These are phyloP conservation scores for Lottia gigantea DNA, from an alignment of 2,888 invertebrate species.

Conservation along the genomic window DNA sequence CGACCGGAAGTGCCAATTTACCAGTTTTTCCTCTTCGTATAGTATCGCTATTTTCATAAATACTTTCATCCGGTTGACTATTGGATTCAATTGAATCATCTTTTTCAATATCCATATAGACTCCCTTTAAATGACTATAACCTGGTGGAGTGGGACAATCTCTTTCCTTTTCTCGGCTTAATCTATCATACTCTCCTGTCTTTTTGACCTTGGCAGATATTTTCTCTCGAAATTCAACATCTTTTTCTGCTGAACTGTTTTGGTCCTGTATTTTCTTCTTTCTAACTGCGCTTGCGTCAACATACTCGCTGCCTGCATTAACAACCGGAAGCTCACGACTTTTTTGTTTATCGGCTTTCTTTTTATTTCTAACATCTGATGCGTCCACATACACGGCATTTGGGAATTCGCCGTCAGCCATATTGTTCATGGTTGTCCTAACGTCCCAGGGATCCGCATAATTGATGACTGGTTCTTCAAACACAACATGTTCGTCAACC, in stretches of 20 bases:
- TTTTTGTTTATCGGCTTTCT: neutral
- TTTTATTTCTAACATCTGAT: neutral
- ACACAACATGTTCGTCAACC: neutral
- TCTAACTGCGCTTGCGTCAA: conserved; percentile 12
- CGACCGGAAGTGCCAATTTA: neutral
- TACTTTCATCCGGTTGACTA: neutral
- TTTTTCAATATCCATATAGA: neutral
- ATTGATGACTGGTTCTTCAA: neutral
- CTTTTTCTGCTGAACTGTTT: neutral
- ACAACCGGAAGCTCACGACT: neutral
- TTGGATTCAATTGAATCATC: neutral
- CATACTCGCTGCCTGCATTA: conserved; percentile 7
- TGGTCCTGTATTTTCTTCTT: conserved; percentile 17
- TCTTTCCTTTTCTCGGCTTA: neutral
- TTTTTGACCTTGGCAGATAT: neutral
- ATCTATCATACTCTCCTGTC: neutral
- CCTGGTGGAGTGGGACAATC: neutral
- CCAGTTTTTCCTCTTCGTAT: neutral
- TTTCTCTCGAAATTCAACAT: neutral
- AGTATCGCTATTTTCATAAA: conserved; percentile 4
- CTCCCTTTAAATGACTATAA: neutral
- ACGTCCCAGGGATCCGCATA: neutral
- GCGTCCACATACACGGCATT: neutral
- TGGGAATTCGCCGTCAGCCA: neutral
- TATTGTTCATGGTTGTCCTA: neutral